A percentile compares a stretch with the other conserved stretches of the same genome.
phyloP scores from a whole-genome alignment of 2,888 invertebrate genomes.

The Lepidonotus clava region DNA sequence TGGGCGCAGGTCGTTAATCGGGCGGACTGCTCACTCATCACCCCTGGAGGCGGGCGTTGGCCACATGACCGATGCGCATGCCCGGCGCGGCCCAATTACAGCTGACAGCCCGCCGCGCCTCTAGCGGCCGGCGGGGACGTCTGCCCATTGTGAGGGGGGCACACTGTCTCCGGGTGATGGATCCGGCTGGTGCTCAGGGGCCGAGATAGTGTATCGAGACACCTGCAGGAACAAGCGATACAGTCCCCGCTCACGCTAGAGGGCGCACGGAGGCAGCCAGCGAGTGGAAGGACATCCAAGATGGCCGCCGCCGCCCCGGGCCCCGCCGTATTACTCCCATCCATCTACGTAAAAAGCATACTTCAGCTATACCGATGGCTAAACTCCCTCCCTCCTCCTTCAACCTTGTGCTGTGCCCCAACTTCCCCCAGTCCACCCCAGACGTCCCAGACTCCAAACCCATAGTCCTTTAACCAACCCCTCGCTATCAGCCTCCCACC shows the following conservation, averaged over 20 bases:
- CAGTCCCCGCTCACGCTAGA: slow-evolving; percentile 8
- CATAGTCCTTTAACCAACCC: background rate
- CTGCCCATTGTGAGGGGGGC: slow-evolving; percentile 2
- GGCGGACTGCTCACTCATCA: background rate
- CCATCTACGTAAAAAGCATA: no score
- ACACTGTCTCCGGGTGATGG: slow-evolving; percentile 12
- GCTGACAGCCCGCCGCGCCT: slow-evolving; percentile 34
- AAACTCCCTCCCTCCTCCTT: no score
- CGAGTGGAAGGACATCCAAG: background rate
- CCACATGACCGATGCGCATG: slow-evolving; percentile 26
- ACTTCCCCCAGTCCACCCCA: background rate
- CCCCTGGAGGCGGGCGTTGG: slow-evolving; percentile 38
- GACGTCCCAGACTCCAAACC: background rate
- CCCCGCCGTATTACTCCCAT: background rate
- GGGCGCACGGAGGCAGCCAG: background rate
- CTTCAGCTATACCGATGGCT: no score
- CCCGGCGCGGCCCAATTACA: background rate
- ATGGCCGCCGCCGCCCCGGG: background rate
- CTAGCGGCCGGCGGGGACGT: slow-evolving; percentile 45
- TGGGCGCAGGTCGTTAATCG: no score
- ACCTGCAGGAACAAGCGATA: slow-evolving; percentile 47
- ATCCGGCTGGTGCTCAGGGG: slow-evolving; percentile 7
- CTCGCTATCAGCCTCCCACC: background rate
- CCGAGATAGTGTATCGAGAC: slow-evolving; percentile 54
- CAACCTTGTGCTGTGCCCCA: background rate